Evolutionary conservation across 2,888 invertebrate species (phyloP).

Genomic region (Harpalus rufipes): DNA sequence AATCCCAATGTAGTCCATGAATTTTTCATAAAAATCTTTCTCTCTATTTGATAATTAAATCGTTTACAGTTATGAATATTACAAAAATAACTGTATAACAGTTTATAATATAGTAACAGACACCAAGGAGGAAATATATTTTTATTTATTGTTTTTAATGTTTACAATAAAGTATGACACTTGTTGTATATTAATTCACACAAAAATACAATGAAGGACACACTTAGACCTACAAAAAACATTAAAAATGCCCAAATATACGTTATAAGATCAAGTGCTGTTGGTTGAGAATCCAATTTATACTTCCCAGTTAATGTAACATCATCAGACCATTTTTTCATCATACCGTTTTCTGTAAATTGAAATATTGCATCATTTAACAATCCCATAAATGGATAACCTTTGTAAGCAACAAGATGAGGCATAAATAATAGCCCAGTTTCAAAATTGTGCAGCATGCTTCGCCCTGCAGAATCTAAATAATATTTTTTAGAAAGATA

Average conservation of each 20-base stretch:
- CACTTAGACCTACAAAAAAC: neutral
- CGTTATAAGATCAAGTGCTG: neutral
- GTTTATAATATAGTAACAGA: too few relatives aligned
- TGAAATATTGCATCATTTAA: neutral
- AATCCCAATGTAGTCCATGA: too few relatives aligned
- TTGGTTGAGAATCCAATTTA: neutral
- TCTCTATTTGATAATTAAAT: too few relatives aligned
- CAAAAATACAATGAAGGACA: neutral
- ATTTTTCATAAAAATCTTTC: too few relatives aligned
- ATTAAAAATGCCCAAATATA: neutral
- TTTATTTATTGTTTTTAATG: neutral
- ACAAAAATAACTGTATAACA: too few relatives aligned
- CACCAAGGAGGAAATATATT: too few relatives aligned
- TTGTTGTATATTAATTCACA: neutral
- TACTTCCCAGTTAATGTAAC: neutral
- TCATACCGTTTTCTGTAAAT: neutral
- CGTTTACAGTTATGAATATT: too few relatives aligned
- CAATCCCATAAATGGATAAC: conserved; percentile 19
- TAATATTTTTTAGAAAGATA: conserved; percentile 17
- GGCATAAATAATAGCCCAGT: neutral
- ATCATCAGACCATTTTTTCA: conserved; percentile 16
- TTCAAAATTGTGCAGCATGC: conserved; percentile 5
- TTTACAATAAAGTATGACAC: neutral
- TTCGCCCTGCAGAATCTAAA: neutral
- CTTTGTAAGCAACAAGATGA: neutral